A percentile compares a stretch with the other conserved stretches of the same genome.
These are phyloP conservation scores for Corydoras maculifer DNA, from an alignment of 2,113 vertebrate genomes.

Conservation along the genomic window DNA sequence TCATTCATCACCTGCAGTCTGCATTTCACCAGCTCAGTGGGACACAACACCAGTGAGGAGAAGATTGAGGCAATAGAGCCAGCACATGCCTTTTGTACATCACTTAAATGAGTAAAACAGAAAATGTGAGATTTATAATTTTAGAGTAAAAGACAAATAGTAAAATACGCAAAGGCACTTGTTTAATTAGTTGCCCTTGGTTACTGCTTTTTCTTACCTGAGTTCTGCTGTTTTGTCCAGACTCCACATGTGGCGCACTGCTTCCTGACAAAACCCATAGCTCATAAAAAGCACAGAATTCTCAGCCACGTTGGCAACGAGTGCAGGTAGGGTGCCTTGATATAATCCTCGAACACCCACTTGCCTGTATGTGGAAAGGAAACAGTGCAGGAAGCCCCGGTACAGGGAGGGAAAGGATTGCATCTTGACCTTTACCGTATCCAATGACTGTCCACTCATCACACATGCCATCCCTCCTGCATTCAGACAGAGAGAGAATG, in stretches of 20 bases:
- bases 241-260: slow-evolving; percentile 71
- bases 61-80: slow-evolving; percentile 91
- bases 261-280: slow-evolving; percentile 92
- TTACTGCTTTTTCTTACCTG: slow-evolving; percentile 65
- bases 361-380: slow-evolving; percentile 80
- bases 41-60: slow-evolving; percentile 85
- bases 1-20: slow-evolving; percentile 93
- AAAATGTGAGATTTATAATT: no score
- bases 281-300: slow-evolving; percentile 97
- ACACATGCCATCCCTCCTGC: slow-evolving; percentile 84
- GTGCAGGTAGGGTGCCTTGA: slow-evolving; percentile 85
- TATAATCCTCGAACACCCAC: slow-evolving; percentile 86
- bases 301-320: slow-evolving; percentile 88
- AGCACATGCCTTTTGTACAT: slow-evolving; percentile 83
- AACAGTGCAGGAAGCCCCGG: slow-evolving; percentile 78
- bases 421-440: slow-evolving; percentile 97
- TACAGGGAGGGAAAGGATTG: slow-evolving; percentile 88
- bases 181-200: no score
- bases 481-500: background rate
- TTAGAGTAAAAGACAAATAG: no score
- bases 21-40: slow-evolving; percentile 94
- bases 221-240: slow-evolving; percentile 69
- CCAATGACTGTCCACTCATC: slow-evolving; percentile 86
- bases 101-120: slow-evolving; percentile 48
- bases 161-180: no score